Base-by-base conservation (phyloP, 1,140 invertebrate genomes). In the Harlomillsia oculata region DNA sequence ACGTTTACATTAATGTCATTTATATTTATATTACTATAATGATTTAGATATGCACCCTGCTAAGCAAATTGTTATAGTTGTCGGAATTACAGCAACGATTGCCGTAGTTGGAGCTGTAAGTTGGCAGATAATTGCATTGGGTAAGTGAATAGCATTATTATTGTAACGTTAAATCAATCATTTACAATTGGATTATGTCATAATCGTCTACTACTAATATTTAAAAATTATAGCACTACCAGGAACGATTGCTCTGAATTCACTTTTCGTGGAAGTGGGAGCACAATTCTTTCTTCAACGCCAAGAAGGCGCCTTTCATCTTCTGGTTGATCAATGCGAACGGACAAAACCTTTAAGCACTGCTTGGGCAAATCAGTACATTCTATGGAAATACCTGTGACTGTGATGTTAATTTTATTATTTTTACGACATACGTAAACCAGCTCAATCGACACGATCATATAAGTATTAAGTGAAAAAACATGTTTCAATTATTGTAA, bases 281-380 rank as follows among this genome's bases (percentile, higher is more conserved):
- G 29, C 49, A 8, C 48, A 52, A 21, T 41, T 45, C 23, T 58
- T 58, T 30, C 30, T 52, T 28, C 56, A 58, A 23, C 18, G 56
- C 20, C 56, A 58, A n/a, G 56, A 58, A 46, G 40, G 40, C 0
- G 32, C 39, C 8, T 52, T 58, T 13, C 39, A 52, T 30, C 26
- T 58, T 16, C 41, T 58, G 1, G 21, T 50, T 18, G 41, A 51
- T 25, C 48, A 51, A n/a, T 14, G 29, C 1, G 25, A 40, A 39
- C 16, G 48, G 14, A 11, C 41, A 0, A 58, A 58, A 46, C 56
- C 56, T 2, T 34, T 58, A 9, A 41, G 34, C 5, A 52, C 56
- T 5, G 56, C 56, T 9, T 58, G 56, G 56, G 56, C 56, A 11
- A 58, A 58, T 26, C 56, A 58, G 26, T 58, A 58, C 23, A 14